phyloP scores from a whole-genome alignment of 2,113 vertebrate genomes.

The Sus scrofa region DNA sequence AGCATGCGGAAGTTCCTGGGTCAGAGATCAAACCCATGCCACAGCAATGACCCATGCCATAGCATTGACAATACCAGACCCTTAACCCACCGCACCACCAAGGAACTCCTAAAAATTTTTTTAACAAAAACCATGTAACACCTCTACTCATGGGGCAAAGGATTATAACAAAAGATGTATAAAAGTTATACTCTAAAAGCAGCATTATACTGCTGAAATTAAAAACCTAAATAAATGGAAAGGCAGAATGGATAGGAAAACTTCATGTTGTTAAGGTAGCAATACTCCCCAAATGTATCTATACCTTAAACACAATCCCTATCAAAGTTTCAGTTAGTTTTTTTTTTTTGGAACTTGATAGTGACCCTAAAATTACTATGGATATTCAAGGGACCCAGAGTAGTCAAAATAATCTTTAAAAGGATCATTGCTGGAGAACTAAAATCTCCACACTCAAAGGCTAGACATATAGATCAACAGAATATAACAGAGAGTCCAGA shows the following conservation, averaged over 20 bases:
- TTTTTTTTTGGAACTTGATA: neutral
- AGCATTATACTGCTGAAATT: neutral
- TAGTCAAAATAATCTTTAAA: neutral
- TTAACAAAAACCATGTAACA: neutral
- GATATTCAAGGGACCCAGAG: neutral
- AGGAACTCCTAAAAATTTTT: neutral
- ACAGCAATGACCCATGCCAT: too few relatives aligned
- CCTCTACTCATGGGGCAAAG: neutral
- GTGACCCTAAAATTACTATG: neutral
- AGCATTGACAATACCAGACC: too few relatives aligned
- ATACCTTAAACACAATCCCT: neutral
- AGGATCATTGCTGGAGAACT: neutral
- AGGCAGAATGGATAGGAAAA: neutral
- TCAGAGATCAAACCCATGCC: too few relatives aligned
- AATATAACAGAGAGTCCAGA: neutral
- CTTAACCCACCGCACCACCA: too few relatives aligned
- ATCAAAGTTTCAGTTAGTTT: neutral
- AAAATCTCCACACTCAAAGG: neutral
- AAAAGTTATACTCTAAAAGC: neutral
- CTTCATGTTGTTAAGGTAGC: neutral
- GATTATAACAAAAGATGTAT: neutral
- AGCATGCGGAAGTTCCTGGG: too few relatives aligned
- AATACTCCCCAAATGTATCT: neutral
- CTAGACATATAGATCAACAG: neutral
- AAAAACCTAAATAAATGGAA: neutral